Conservation (phyloP, 2,113 vertebrate genomes). For the Motacilla alba region DNA sequence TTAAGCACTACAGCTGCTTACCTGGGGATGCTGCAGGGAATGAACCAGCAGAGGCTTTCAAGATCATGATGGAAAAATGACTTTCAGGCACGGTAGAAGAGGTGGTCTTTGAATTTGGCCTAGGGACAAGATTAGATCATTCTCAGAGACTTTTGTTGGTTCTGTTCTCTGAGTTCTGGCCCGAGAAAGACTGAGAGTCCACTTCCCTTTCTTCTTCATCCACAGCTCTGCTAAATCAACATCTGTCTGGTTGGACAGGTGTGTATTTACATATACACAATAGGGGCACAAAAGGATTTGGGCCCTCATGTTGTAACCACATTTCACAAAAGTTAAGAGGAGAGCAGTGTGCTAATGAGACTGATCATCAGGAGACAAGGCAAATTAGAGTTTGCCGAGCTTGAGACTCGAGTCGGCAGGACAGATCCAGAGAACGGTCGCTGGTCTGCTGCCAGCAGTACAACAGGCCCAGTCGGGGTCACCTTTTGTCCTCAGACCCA, state of each 20-base stretch:
- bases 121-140: not conserved
- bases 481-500: not conserved
- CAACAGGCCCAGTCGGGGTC: not conserved
- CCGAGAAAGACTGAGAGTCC: not conserved
- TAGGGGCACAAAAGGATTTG: not conserved
- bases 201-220: not conserved
- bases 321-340: not conserved
- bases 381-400: not conserved
- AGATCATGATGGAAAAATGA: not conserved
- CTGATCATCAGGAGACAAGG: not conserved
- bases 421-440: not conserved
- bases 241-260: not conserved
- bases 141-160: not conserved
- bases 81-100: not conserved
- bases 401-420: not conserved
- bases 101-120: not conserved
- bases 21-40: not conserved
- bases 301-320: not conserved
- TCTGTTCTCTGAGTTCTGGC: not conserved
- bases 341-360: not conserved
- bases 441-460: not conserved
- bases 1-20: not conserved
- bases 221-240: not conserved
- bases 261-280: not conserved
- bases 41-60: not conserved